A percentile compares a stretch with the other conserved stretches of the same genome.
Evolutionary conservation across 2,797 vertebrate species (phyloP).

Genomic region (Thalassophryne amazonica): DNA sequence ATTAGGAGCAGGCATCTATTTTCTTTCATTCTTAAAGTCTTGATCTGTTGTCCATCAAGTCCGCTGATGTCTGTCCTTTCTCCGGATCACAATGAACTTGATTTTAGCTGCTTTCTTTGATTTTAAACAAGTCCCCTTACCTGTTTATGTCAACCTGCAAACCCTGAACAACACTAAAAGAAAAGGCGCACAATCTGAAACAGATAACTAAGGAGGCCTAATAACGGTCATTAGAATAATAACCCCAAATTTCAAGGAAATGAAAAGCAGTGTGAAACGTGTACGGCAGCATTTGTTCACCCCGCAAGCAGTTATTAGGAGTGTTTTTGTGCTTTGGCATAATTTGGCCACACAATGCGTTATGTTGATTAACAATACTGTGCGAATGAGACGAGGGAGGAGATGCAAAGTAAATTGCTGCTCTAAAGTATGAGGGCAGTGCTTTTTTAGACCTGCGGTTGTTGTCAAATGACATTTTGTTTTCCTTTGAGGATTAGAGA

Average conservation of each 20-base stretch:
- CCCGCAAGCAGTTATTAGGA: conserved; percentile 57
- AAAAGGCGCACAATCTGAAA: conserved; percentile 31
- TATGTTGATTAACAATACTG: conserved; percentile 73
- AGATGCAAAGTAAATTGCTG: conserved; percentile 44
- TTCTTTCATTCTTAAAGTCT: too few species aligned
- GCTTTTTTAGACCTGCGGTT: conserved; percentile 48
- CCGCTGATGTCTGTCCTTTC: too few species aligned
- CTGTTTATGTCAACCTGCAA: too few species aligned
- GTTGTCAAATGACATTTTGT: conserved; percentile 65
- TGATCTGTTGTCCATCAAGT: too few species aligned
- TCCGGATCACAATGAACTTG: not conserved
- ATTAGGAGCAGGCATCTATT: too few species aligned
- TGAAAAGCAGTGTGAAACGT: conserved; percentile 66
- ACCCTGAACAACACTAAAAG: conserved; percentile 6
- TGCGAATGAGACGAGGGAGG: conserved; percentile 37
- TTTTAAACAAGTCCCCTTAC: conserved; percentile 12
- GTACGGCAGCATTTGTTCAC: conserved; percentile 4
- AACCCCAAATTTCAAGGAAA: conserved; percentile 67
- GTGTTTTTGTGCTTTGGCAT: conserved; percentile 39
- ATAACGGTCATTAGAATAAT: conserved; percentile 72
- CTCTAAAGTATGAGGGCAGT: conserved; percentile 42
- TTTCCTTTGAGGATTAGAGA: conserved; percentile 74
- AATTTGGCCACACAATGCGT: conserved; percentile 56
- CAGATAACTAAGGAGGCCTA: conserved; percentile 49
- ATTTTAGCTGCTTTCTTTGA: too few species aligned